Conservation (phyloP, 2,797 vertebrate species). For the Oreortyx pictus region DNA sequence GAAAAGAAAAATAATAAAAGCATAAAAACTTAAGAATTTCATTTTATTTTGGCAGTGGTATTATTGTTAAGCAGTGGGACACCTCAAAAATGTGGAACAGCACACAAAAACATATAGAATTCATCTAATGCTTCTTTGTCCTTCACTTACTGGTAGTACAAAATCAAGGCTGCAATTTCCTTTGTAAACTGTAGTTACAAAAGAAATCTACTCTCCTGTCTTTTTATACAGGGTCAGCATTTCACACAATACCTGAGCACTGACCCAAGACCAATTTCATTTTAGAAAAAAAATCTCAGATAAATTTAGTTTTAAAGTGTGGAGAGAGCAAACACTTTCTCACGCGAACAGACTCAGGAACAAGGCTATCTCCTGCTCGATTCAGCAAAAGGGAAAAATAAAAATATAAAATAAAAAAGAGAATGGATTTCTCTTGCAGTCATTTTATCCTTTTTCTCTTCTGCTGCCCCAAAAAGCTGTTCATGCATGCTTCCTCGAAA, state of each 20-base stretch:
- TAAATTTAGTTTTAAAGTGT: background rate
- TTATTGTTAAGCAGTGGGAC: background rate
- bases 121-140: background rate
- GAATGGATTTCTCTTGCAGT: background rate
- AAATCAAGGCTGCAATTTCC: background rate
- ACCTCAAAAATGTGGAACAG: background rate
- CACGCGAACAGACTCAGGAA: background rate
- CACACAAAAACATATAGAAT: background rate
- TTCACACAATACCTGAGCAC: background rate
- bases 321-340: background rate
- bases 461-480: background rate
- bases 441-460: background rate
- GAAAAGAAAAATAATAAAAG: background rate
- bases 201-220: background rate
- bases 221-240: background rate
- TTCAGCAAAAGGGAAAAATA: background rate
- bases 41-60: background rate
- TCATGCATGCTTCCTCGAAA: background rate
- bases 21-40: background rate
- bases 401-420: background rate
- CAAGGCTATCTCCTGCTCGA: background rate
- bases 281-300: background rate
- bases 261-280: background rate
- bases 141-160: background rate
- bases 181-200: background rate